Percentiles rank a stretch among this genome's conserved stretches.
Conservation (phyloP, 2,888 invertebrate genomes). For the Thalpophila matura region DNA sequence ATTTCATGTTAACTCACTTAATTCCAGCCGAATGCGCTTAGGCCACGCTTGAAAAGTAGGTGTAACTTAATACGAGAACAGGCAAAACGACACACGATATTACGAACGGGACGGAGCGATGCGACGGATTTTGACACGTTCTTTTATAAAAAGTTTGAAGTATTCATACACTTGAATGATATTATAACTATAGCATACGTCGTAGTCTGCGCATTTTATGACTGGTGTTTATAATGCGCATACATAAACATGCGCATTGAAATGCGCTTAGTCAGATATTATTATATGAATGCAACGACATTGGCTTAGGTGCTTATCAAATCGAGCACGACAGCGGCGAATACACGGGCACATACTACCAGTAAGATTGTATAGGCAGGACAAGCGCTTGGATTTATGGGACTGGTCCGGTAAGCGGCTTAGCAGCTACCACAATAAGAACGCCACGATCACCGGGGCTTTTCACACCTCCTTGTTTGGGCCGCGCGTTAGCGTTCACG, state of each 20-base stretch:
- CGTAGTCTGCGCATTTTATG: constrained; percentile 2
- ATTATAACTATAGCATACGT: constrained; percentile 8
- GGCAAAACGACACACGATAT: constrained; percentile 83
- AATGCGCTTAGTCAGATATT: constrained; percentile 49
- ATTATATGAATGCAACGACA: constrained; percentile 39
- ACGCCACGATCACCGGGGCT: constrained; percentile 78
- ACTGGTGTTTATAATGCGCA: constrained; percentile 4
- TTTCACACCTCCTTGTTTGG: constrained; percentile 90
- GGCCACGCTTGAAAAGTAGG: constrained; percentile 69
- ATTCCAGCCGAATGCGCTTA: constrained; percentile 78
- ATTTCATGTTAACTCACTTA: constrained; percentile 80
- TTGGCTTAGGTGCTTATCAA: constrained; percentile 54
- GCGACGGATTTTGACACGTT: constrained; percentile 73
- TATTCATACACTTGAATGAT: constrained; percentile 3
- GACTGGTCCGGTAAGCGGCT: constrained; percentile 84
- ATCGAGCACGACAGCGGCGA: constrained; percentile 39
- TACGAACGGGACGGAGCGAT: constrained; percentile 67
- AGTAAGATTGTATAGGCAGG: constrained; percentile 49
- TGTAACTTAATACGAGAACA: constrained; percentile 82
- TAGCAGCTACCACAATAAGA: constrained; percentile 84
- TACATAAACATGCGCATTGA: constrained; percentile 37
- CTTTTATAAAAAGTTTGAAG: constrained; percentile 31
- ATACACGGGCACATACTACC: constrained; percentile 35
- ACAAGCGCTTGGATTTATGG: constrained; percentile 78
- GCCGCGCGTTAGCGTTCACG: constrained; percentile 86